Conservation (phyloP, 2,888 invertebrate genomes). For the Philhelius pedissequus region DNA sequence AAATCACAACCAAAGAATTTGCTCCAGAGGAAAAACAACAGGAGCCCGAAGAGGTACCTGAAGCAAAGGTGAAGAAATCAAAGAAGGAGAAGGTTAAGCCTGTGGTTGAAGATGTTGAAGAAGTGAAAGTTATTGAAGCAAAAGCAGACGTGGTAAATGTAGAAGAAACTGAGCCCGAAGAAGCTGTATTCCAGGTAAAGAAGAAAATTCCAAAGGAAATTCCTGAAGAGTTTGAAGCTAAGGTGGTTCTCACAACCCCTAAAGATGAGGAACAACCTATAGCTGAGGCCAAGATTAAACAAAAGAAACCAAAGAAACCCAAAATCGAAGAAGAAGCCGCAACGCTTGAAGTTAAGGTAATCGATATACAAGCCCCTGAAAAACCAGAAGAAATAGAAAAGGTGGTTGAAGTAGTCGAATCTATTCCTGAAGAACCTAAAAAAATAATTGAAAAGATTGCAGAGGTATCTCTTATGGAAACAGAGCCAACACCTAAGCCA, state of each 20-base stretch:
- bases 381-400: conserved; percentile 70
- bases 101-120: conserved; percentile 47
- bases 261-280: conserved; percentile 71
- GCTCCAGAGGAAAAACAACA: conserved; percentile 69
- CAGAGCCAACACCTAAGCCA: conserved; percentile 31
- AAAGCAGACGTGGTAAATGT: conserved; percentile 55
- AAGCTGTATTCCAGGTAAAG: conserved; percentile 67
- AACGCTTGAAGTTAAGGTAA: conserved; percentile 61
- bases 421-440: conserved; percentile 43
- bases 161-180: conserved; percentile 69
- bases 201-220: conserved; percentile 73
- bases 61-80: conserved; percentile 71
- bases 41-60: conserved; percentile 66
- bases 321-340: conserved; percentile 68
- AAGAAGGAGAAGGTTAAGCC: conserved; percentile 63
- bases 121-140: conserved; percentile 65
- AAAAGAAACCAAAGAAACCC: conserved; percentile 66
- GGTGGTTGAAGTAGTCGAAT: conserved; percentile 40
- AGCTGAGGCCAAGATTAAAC: conserved; percentile 62
- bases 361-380: conserved; percentile 69
- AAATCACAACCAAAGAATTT: conserved; percentile 72
- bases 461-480: conserved; percentile 48
- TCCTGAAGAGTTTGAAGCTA: conserved; percentile 73
- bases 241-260: conserved; percentile 72
- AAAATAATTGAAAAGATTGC: conserved; percentile 48